These are phyloP conservation scores for Muscicapa comitata DNA, from an alignment of 2,797 vertebrate genomes.

Conservation along the genomic window DNA sequence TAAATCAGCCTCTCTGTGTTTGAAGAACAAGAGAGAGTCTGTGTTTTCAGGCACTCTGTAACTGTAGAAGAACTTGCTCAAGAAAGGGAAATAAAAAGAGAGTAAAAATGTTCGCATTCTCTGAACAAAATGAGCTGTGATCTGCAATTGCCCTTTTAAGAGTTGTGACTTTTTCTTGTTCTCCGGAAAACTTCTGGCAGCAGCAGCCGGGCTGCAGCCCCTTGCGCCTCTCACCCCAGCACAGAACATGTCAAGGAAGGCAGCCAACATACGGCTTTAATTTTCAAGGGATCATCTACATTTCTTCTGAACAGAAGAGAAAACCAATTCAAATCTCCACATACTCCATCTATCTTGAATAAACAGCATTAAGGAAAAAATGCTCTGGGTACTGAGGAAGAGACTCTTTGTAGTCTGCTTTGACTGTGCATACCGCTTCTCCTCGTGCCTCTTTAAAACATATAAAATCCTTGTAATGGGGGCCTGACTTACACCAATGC, in stretches of 20 bases:
- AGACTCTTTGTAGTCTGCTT: conserved; percentile 7
- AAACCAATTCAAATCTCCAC: conserved; percentile 36
- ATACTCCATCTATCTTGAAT: conserved; percentile 59
- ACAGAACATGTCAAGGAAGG: conserved; percentile 31
- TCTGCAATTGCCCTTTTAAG: conserved; percentile 61
- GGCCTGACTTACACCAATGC: background rate
- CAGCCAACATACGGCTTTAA: conserved; percentile 63
- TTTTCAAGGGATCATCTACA: conserved; percentile 69
- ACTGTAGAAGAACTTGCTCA: conserved; percentile 30
- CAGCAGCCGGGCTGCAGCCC: conserved; percentile 42
- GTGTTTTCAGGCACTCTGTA: conserved; percentile 37
- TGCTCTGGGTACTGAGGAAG: conserved; percentile 10
- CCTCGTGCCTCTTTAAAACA: background rate
- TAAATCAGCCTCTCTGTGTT: conserved; percentile 18
- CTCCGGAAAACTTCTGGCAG: conserved; percentile 49
- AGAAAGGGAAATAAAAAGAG: conserved; percentile 46
- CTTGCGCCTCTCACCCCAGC: conserved; percentile 18
- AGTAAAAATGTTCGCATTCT: background rate
- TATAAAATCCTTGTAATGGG: background rate
- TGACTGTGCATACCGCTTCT: background rate
- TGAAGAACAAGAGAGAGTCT: conserved; percentile 12
- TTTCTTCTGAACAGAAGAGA: conserved; percentile 59
- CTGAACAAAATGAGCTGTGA: conserved; percentile 55
- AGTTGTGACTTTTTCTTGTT: conserved; percentile 44
- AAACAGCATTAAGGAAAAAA: conserved; percentile 31